Evolutionary conservation across 1,140 invertebrate species (phyloP).

Genomic region (Centruroides vittatus): DNA sequence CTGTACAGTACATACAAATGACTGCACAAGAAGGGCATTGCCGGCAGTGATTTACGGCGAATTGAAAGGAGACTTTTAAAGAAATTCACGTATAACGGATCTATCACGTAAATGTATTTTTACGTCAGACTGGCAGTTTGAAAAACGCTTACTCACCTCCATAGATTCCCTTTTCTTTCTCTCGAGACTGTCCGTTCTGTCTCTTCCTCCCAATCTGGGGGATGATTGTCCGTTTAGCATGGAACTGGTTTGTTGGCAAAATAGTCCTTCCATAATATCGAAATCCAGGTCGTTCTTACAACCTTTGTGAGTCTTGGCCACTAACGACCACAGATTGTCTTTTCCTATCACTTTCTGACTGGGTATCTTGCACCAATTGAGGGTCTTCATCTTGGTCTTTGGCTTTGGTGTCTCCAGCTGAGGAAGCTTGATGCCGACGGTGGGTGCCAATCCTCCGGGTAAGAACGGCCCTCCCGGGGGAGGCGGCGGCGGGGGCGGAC

Average conservation of each 20-base stretch:
- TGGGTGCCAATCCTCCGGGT: slow-evolving; percentile 21
- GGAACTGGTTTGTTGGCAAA: slow-evolving; percentile 57
- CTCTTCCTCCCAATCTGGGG: background rate
- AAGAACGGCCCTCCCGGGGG: slow-evolving; percentile 20
- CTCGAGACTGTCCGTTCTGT: slow-evolving; percentile 10
- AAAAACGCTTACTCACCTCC: slow-evolving; percentile 5
- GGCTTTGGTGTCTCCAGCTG: slow-evolving; percentile 46
- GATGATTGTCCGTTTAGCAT: slow-evolving; percentile 2
- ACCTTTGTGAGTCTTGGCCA: slow-evolving; percentile 68
- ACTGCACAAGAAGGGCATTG: no score
- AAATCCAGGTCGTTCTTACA: slow-evolving; percentile 68
- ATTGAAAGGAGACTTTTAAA: no score
- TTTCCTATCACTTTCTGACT: slow-evolving; percentile 58
- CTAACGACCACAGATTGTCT: slow-evolving; percentile 83
- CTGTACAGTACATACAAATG: no score
- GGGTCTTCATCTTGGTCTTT: slow-evolving; percentile 84
- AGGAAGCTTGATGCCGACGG: slow-evolving; percentile 19
- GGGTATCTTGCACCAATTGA: slow-evolving; percentile 89
- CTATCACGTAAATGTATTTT: no score
- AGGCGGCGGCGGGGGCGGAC: slow-evolving; percentile 22
- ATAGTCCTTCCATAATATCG: slow-evolving; percentile 80
- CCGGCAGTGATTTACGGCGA: no score
- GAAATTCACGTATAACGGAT: no score
- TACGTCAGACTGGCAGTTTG: no score
- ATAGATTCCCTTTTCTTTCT: slow-evolving; percentile 14